Base-by-base conservation (phyloP, 2,113 vertebrate species). In the Amblyornis subalaris region DNA sequence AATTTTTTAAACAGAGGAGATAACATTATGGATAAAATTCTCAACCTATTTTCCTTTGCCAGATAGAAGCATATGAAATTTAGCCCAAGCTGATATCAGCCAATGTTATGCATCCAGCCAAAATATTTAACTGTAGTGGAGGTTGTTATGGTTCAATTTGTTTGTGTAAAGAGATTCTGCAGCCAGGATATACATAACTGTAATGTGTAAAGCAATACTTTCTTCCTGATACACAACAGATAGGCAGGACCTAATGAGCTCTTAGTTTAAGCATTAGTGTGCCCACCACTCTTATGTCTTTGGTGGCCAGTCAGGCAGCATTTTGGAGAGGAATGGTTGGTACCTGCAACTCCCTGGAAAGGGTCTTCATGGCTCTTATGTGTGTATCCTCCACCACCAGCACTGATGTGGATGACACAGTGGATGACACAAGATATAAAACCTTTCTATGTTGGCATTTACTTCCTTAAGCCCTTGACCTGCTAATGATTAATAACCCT, bases 311-410 rank as follows among this genome's bases (percentile, higher is more conserved):
- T 55, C 35, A 70, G 28, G 14, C 9, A 91, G 44, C 53, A 45
- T 62, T 67, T 85, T 62, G 17, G n/a, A 40, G 31, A 53, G 31
- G 26, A 74, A 24, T 2, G 2, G 3, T 4, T 51, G 17, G 7
- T 38, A 45, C 21, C 28, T 90, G 16, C 8, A 53, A 4, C 40
- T 75, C 12, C 19, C n/a, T 83, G 28, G n/a, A 51, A 58, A 17
- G 17, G 1, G 1, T 67, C 24, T 77, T 85, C 45, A 22, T 4
- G 7, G 12, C 33, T 79, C 28, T 24, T 54, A 0, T 3, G 4
- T 50, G 18, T 60, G 26, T n/a, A 2, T 62, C 33, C 17, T 58
- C 10, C 57, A 55, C 7, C 5, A 5, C 12, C 14, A 48, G 19
- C 3, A 1, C n/a, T 40, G 19, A 22, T 28, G 14, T 31, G 28